Base-by-base conservation (phyloP, 2,797 vertebrate genomes). In the Pelobates cultripes region DNA sequence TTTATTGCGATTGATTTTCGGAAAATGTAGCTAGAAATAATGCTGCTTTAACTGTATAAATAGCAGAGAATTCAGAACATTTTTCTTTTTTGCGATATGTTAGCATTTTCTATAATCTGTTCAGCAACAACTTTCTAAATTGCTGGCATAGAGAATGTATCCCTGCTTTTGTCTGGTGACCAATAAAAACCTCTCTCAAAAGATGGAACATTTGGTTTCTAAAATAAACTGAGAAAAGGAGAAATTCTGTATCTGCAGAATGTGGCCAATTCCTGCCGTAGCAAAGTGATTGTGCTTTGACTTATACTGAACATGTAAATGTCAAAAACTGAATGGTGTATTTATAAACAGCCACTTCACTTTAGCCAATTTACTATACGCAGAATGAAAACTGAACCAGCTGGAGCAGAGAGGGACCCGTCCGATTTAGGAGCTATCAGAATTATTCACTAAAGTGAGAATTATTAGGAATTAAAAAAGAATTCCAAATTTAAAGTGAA, bases 91-190 rank as follows among this genome's bases (percentile, higher is more conserved):
- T 51, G 57, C 15, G 15, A 60, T 13, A 60, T n/a, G 12, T 60
- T 60, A 60, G 57, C 57, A 60, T n/a, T 60, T 60, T 60, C 57
- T 60, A 60, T 60, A 60, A 60, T 60, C 57, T 14, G 14, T 60
- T 60, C 57, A 60, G 57, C 57, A 60, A 15, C 9, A 60, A 60
- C 4, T 60, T 60, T 14, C 57, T 15, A 60, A 60, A 60, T 60
- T 60, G 57, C 57, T 60, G 57, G 57, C 57, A n/a, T 60, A 60
- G 4, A 13, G 15, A 60, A 28, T 66, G 40, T 10, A 13, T 60
- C 3, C 57, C 57, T 4, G 14, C 57, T 60, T 12, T 60, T 60
- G 57, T 13, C 10, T 60, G 57, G 9, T 60, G 57, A 60, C 57
- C 57, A 60, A 60, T 14, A 60, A 14, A 60, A 60, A 15, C 57